A percentile compares a stretch with the other conserved stretches of the same genome.
phyloP scores from a whole-genome alignment of 2,888 invertebrate species.

The Oxyteleia sp. region DNA sequence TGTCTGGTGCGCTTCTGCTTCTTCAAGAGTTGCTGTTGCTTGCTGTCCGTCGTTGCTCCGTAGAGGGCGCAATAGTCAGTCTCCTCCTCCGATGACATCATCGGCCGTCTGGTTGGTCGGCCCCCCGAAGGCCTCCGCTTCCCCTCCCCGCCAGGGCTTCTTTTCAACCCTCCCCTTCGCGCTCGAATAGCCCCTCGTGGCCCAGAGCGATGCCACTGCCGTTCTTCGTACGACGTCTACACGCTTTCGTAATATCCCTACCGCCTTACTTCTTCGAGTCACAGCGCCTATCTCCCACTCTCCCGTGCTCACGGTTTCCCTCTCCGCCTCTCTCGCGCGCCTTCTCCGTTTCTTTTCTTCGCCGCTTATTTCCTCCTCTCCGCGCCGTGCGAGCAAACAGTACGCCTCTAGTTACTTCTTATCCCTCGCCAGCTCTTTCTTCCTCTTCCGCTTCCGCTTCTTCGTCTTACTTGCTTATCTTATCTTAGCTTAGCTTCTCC shows the following conservation, averaged over 20 bases:
- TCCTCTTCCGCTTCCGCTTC: conserved; percentile 57
- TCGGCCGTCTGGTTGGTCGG: conserved; percentile 91
- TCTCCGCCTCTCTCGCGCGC: conserved; percentile 75
- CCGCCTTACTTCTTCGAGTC: conserved; percentile 77
- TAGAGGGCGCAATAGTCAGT: conserved; percentile 97
- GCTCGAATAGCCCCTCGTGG: conserved; percentile 91
- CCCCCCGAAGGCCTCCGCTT: conserved; percentile 94
- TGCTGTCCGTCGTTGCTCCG: conserved; percentile 91
- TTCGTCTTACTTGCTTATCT: conserved; percentile 75
- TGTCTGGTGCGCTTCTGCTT: conserved; percentile 97
- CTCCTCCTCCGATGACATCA: conserved; percentile 99
- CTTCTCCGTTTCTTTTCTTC: conserved; percentile 84
- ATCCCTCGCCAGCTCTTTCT: conserved; percentile 62
- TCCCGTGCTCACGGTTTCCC: conserved; percentile 73
- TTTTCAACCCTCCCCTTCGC: conserved; percentile 90
- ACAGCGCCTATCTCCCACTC: conserved; percentile 73
- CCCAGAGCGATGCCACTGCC: conserved; percentile 89
- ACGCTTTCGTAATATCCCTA: conserved; percentile 76
- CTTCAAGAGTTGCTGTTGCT: conserved; percentile 92
- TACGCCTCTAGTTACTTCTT: conserved; percentile 27
- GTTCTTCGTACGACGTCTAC: conserved; percentile 85
- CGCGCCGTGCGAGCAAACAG: conserved; percentile 40
- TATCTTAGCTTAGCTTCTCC: conserved; percentile 77
- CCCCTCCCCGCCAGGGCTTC: conserved; percentile 90
- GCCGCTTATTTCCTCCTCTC: conserved; percentile 84